phyloP scores from a whole-genome alignment of 2,113 vertebrate genomes.

The Marmota monax region DNA sequence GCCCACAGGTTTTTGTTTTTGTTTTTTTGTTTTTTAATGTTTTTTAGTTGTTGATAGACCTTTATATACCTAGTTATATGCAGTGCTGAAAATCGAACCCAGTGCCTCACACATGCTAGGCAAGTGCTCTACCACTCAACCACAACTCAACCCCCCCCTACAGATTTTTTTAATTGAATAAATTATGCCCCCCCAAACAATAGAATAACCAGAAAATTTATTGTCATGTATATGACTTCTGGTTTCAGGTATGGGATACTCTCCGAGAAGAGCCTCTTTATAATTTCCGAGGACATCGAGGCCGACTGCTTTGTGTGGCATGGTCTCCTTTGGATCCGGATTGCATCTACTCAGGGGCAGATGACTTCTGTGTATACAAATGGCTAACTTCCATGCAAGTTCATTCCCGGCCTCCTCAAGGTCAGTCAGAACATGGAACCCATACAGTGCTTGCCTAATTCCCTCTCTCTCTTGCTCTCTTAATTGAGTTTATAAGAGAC shows the following conservation, averaged over 20 bases:
- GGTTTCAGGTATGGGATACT: slow-evolving; percentile 95
- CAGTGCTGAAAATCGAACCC: no score
- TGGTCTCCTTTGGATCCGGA: slow-evolving; percentile 96
- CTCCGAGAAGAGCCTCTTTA: slow-evolving; percentile 92
- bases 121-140: no score
- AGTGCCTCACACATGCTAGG: no score
- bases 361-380: slow-evolving; percentile 96
- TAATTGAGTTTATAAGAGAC: not conserved
- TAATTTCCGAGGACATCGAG: slow-evolving; percentile 96
- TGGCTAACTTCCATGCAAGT: slow-evolving; percentile 94
- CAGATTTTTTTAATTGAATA: not conserved
- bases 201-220: not conserved
- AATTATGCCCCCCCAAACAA: not conserved
- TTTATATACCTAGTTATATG: no score
- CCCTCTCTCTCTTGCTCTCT: not conserved
- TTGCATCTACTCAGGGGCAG: slow-evolving; percentile 94
- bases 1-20: not conserved
- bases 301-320: slow-evolving; percentile 93
- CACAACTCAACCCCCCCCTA: not conserved
- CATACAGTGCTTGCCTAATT: not conserved
- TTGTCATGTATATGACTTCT: not conserved
- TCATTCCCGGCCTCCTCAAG: slow-evolving; percentile 93
- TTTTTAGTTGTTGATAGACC: no score
- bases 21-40: no score
- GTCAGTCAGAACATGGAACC: slow-evolving; percentile 82